These are phyloP conservation scores for Glandiceps talaboti DNA, from an alignment of 53 echinoderm and acorn worm species.

Conservation along the genomic window DNA sequence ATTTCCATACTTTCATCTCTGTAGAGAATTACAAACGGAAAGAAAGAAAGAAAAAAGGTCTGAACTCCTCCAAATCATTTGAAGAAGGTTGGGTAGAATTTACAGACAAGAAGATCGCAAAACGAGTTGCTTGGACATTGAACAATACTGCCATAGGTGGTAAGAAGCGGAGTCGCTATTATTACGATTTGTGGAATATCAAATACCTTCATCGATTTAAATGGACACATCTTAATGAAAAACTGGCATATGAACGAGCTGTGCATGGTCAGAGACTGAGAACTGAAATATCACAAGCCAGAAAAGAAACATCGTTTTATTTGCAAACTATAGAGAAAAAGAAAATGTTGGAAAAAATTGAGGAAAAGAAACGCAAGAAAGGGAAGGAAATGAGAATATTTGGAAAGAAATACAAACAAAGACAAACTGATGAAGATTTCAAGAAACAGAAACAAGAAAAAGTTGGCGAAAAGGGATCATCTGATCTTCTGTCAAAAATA, in stretches of 20 bases:
- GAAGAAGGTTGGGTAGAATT: conserved; percentile 90
- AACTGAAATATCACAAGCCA: conserved; percentile 71
- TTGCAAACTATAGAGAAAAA: conserved; percentile 64
- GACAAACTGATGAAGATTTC: conserved; percentile 31
- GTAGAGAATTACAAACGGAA: conserved; percentile 49
- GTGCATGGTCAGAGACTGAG: conserved; percentile 70
- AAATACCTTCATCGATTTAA: conserved; percentile 79
- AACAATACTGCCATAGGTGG: conserved; percentile 79
- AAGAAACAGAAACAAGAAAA: not conserved
- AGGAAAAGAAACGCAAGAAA: conserved; percentile 52
- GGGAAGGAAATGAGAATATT: conserved; percentile 64
- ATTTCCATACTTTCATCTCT: too few species aligned
- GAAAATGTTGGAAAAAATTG: conserved; percentile 44
- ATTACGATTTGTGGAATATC: conserved; percentile 82
- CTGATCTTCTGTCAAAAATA: conserved; percentile 5
- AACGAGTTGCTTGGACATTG: conserved; percentile 66
- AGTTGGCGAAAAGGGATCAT: not conserved
- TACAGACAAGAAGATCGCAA: conserved; percentile 78
- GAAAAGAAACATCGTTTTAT: conserved; percentile 66
- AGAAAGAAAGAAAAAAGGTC: conserved; percentile 57
- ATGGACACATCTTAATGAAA: conserved; percentile 77
- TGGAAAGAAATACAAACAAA: conserved; percentile 46
- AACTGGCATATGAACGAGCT: conserved; percentile 71
- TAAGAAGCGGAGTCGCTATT: conserved; percentile 61
- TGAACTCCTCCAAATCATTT: conserved; percentile 32